Evolutionary conservation across 2,888 invertebrate genomes (phyloP), one percentile per base, ranked within the genome.

Genomic region (Melieria crassipennis): DNA sequence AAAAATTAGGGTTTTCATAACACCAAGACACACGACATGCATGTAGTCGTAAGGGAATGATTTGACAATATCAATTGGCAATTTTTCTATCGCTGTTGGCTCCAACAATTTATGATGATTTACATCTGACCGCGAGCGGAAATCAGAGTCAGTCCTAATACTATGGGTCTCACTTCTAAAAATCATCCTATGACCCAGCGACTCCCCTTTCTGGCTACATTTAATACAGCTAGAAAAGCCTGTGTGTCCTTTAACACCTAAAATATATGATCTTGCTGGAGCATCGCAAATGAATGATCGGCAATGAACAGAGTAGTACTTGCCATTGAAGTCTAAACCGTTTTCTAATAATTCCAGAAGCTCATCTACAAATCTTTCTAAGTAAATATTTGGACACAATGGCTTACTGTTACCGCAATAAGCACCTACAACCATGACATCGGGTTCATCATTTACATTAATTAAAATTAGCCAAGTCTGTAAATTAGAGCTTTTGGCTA

Each of bases 101-200:
- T 62, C 45, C 48, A 63, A 56, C 45, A 65, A n/a, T 60, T 68
- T 70, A 48, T 74, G 72, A 65, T 74, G 70, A n/a, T 70, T 68
- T 13, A 52, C 7, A 62, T 70, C 43, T 10, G 52, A 56, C 48
- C 70, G 65, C 56, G 11, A 57, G 55, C 70, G 68, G 62, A 72
- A 74, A 64, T 64, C 61, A 42, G 57, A 42, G 60, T 64, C 64
- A 43, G 65, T 73, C 65, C 73, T 68, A 4, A 56, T 48, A 69
- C n/a, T 57, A 61, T 66, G 43, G 42, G 55, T 45, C 56, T 69
- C 48, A 42, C 13, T 45, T 55, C 10, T 65, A 69, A 68, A 71
- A 58, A 73, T 65, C 43, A 73, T 71, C 64, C 63, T 71, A 66
- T 69, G 71, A 50, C 61, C 52, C 11, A 42, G 10, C 5, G 50